phyloP scores from a whole-genome alignment of 1,140 invertebrate genomes.

The Penaeus vannamei region DNA sequence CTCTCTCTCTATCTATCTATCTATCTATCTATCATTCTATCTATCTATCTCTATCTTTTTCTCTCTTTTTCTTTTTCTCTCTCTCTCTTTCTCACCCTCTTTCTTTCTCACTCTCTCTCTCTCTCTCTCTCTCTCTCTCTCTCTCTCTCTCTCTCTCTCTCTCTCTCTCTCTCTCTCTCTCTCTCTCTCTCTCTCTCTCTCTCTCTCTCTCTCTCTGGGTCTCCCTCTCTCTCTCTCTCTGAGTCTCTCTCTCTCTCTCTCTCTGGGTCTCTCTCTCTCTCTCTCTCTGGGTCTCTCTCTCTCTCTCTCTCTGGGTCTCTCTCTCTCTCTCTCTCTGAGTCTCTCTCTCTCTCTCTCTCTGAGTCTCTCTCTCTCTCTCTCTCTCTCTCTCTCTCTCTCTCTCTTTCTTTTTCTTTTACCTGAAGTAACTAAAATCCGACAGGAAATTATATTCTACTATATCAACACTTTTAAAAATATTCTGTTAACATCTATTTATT shows the following conservation, averaged over 20 bases:
- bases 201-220: too few species aligned
- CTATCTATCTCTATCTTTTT: too few species aligned
- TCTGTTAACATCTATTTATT: too few species aligned
- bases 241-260: too few species aligned
- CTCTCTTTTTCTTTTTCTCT: neutral
- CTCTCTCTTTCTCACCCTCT: neutral
- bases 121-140: constrained; percentile 22
- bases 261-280: too few species aligned
- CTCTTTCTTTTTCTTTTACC: neutral
- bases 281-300: too few species aligned
- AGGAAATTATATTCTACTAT: neutral
- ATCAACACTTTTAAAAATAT: neutral
- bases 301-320: too few species aligned
- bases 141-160: neutral
- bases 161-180: too few species aligned
- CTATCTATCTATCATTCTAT: too few species aligned
- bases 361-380: too few species aligned
- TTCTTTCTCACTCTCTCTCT: constrained; percentile 5
- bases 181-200: constrained; percentile 17
- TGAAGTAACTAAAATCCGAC: neutral
- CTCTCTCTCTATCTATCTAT: too few species aligned
- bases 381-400: neutral
- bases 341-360: neutral
- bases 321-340: constrained; percentile 5
- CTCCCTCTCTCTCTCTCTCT: too few species aligned